Percentiles rank a stretch among this genome's conserved stretches.
Evolutionary conservation across 1,140 invertebrate genomes (phyloP).

Genomic region (Polypedilum vanderplanki): DNA sequence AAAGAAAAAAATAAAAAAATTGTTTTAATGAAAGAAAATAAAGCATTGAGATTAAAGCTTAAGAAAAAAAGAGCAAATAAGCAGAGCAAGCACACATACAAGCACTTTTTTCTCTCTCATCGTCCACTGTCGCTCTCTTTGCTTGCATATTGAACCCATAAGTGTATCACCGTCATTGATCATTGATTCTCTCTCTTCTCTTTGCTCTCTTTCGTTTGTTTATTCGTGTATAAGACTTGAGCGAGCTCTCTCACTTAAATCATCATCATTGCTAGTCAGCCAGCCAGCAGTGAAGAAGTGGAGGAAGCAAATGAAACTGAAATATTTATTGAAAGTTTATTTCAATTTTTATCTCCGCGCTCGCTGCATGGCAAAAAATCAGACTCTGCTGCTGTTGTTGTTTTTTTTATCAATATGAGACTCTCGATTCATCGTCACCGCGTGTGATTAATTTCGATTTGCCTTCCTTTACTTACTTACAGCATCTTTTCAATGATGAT

Average conservation of each 20-base stretch:
- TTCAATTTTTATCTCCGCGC: neutral
- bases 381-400: neutral
- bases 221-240: neutral
- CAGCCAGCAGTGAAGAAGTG: neutral
- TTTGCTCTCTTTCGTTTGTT: neutral
- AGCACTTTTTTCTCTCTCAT: neutral
- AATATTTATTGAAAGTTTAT: neutral
- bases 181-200: constrained; percentile 20
- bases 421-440: constrained; percentile 2
- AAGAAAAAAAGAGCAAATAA: constrained; percentile 28
- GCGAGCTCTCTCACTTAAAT: neutral
- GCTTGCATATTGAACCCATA: constrained; percentile 1
- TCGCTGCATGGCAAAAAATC: neutral
- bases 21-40: constrained; percentile 28
- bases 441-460: neutral
- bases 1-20: constrained; percentile 13
- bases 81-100: neutral
- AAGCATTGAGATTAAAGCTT: constrained; percentile 28
- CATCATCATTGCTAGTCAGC: too few relatives aligned
- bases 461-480: neutral
- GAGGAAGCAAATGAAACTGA: neutral
- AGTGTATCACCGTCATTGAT: constrained; percentile 22
- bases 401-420: neutral
- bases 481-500: neutral
- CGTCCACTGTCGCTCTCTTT: neutral